phyloP scores from a whole-genome alignment of 37 sponge, comb jelly and placozoan genomes.

The Aplysina aerophoba region DNA sequence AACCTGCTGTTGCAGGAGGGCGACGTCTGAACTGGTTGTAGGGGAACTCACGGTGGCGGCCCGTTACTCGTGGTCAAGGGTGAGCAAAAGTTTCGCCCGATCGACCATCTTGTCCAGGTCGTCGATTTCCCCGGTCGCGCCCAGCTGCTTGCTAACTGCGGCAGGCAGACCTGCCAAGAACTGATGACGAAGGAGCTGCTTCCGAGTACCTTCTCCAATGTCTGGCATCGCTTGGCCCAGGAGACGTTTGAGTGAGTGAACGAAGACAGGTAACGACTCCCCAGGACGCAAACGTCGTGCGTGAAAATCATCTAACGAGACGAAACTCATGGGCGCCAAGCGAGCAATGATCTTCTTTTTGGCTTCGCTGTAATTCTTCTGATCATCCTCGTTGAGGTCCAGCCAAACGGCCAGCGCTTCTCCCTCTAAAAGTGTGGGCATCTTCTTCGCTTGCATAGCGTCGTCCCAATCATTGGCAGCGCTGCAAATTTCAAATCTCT shows the following conservation, averaged over 20 bases:
- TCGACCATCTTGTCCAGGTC: constrained; percentile 32
- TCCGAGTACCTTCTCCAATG: constrained; percentile 30
- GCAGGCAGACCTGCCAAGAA: constrained; percentile 53
- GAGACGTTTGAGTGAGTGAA: constrained; percentile 47
- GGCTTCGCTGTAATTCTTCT: not conserved
- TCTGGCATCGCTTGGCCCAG: constrained; percentile 68
- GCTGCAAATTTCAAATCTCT: constrained; percentile 26
- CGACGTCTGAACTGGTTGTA: not conserved
- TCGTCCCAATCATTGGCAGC: constrained; percentile 12
- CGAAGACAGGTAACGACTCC: constrained; percentile 51
- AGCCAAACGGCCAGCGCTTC: constrained; percentile 28
- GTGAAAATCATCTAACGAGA: constrained; percentile 51
- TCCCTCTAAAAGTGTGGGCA: constrained; percentile 33
- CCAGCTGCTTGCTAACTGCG: constrained; percentile 33
- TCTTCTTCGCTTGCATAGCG: constrained; percentile 25
- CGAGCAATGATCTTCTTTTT: constrained; percentile 20
- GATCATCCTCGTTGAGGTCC: constrained; percentile 31
- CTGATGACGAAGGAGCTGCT: constrained; percentile 55
- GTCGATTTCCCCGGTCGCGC: constrained; percentile 35
- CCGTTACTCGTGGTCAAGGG: not conserved
- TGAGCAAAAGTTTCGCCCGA: not conserved
- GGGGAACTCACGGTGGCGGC: too few species aligned
- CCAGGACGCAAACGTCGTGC: constrained; percentile 30
- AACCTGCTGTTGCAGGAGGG: not conserved
- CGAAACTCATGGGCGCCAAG: constrained; percentile 28